A percentile compares a stretch with the other conserved stretches of the same genome.
Conservation (phyloP, 2,113 vertebrate species). For the Heterotilapia buettikoferi region DNA sequence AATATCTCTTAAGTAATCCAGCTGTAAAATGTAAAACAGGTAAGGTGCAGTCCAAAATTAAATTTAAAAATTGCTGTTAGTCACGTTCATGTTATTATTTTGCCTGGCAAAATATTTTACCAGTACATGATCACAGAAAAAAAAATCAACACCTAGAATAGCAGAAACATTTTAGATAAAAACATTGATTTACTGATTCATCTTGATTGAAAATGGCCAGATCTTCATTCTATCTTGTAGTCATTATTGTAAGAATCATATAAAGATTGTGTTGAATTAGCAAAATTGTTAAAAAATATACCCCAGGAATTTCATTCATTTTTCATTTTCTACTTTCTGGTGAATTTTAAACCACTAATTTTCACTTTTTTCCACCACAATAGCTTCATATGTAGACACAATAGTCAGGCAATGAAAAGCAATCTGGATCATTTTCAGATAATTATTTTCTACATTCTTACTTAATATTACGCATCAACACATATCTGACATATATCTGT, state of each 20-base stretch:
- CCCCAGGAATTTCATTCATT: background rate
- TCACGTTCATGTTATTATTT: background rate
- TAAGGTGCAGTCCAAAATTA: background rate
- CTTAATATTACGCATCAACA: background rate
- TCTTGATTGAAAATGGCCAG: background rate
- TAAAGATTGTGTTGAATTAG: background rate
- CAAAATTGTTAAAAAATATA: background rate
- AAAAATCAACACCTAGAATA: background rate
- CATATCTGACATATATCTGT: background rate
- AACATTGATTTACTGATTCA: fast-evolving
- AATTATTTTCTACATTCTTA: background rate
- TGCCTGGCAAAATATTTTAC: background rate
- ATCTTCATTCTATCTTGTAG: background rate
- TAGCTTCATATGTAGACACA: background rate
- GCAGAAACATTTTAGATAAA: background rate
- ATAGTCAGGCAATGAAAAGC: background rate
- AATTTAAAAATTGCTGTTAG: background rate
- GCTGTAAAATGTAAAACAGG: background rate
- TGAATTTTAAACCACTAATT: background rate
- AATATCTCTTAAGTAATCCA: background rate
- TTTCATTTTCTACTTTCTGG: background rate
- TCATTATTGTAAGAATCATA: background rate
- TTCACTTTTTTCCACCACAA: background rate
- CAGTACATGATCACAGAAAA: background rate
- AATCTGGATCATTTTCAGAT: background rate